These are phyloP conservation scores for Brachionus calyciflorus DNA, from an alignment of 1,140 invertebrate genomes.

Conservation along the genomic window DNA sequence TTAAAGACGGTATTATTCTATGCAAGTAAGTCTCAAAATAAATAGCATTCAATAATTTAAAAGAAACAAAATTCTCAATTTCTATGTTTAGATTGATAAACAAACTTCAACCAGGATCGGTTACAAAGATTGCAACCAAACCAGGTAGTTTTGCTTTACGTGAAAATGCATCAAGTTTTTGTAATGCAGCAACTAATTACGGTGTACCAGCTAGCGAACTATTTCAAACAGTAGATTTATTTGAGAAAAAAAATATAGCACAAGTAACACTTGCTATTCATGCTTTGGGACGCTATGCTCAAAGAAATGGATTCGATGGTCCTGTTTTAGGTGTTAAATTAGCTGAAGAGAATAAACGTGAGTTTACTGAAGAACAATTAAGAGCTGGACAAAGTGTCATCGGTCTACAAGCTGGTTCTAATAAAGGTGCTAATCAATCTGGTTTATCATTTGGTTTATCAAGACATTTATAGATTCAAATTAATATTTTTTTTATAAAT, in stretches of 20 bases:
- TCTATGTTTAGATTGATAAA: conserved; percentile 70
- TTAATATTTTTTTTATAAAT: too few relatives aligned
- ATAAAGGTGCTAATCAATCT: conserved; percentile 76
- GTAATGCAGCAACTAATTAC: conserved; percentile 68
- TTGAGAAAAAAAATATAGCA: conserved; percentile 85
- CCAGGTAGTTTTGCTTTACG: conserved; percentile 90
- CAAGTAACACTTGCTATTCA: conserved; percentile 86
- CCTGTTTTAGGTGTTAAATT: conserved; percentile 48
- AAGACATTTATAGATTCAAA: conserved; percentile 67
- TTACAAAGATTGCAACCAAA: conserved; percentile 79
- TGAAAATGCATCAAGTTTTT: conserved; percentile 88
- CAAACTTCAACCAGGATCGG: conserved; percentile 74
- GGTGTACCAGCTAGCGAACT: conserved; percentile 83
- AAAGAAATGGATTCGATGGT: conserved; percentile 47
- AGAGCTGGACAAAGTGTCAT: conserved; percentile 83
- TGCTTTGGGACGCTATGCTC: conserved; percentile 80
- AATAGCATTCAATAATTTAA: too few relatives aligned
- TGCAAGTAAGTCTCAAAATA: conserved; percentile 67
- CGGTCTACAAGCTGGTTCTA: conserved; percentile 75
- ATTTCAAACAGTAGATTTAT: conserved; percentile 90
- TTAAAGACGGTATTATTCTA: conserved; percentile 83
- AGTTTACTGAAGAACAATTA: conserved; percentile 77
- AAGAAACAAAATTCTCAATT: background rate
- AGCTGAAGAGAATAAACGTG: conserved; percentile 68
- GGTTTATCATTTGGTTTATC: conserved; percentile 88